Percentiles rank a stretch among this genome's conserved stretches.
Conservation (phyloP, 2,888 invertebrate species). For the Euphydryas editha region DNA sequence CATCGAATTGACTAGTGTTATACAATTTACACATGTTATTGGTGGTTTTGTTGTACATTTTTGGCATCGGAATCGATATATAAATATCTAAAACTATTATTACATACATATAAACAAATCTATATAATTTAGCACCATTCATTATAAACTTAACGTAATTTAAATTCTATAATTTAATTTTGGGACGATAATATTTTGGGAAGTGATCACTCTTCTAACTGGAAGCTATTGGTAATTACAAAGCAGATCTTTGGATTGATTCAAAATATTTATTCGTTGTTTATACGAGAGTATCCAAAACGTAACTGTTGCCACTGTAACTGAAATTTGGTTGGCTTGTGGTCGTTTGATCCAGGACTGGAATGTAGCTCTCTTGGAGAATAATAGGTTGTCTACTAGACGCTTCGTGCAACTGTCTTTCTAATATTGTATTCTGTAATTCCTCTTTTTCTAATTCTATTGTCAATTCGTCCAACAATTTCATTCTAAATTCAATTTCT, state of each 20-base stretch:
- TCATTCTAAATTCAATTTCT: conserved; percentile 80
- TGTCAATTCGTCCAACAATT: conserved; percentile 80
- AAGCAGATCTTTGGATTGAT: conserved; percentile 59
- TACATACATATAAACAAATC: conserved; percentile 41
- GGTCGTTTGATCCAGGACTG: conserved; percentile 68
- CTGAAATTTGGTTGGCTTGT: conserved; percentile 48
- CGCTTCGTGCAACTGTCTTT: conserved; percentile 74
- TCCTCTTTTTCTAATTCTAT: conserved; percentile 80
- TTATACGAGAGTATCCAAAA: conserved; percentile 79
- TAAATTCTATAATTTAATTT: conserved; percentile 41
- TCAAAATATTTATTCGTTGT: conserved; percentile 54
- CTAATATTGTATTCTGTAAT: conserved; percentile 74
- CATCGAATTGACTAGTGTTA: conserved; percentile 68
- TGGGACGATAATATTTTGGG: conserved; percentile 48
- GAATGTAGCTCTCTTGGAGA: conserved; percentile 75
- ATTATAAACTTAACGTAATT: conserved; percentile 39
- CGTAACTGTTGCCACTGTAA: conserved; percentile 59
- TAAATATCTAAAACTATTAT: conserved; percentile 46
- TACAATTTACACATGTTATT: conserved; percentile 60
- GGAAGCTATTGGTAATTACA: conserved; percentile 56
- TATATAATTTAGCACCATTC: conserved; percentile 51
- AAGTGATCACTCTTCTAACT: conserved; percentile 45
- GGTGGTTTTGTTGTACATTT: conserved; percentile 75
- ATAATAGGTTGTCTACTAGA: conserved; percentile 76
- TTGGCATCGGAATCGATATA: conserved; percentile 71